Conservation (phyloP, 2,113 vertebrate species). For the Lanius collurio region DNA sequence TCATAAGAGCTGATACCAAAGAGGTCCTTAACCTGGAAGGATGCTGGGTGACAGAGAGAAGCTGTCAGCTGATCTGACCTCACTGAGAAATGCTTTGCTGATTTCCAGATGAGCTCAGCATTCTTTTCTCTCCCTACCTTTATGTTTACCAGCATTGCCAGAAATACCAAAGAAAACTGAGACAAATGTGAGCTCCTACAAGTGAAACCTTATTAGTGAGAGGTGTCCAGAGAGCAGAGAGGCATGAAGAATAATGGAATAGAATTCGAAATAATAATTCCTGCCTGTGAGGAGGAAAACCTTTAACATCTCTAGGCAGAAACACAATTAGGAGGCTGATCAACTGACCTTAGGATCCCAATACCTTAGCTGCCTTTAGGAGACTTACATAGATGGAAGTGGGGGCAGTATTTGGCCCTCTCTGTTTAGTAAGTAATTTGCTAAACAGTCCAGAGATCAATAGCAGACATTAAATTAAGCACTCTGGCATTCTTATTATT, state of each 20-base stretch:
- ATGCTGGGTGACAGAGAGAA: background rate
- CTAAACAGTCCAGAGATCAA: conserved; percentile 39
- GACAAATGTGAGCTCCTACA: background rate
- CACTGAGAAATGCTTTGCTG: background rate
- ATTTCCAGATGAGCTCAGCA: background rate
- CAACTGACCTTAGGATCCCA: background rate
- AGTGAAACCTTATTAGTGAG: background rate
- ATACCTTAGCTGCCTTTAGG: background rate
- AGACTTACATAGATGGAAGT: background rate
- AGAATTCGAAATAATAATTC: background rate
- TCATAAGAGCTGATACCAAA: conserved; percentile 35
- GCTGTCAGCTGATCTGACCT: background rate
- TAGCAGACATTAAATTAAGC: conserved; percentile 52
- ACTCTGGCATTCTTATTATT: conserved; percentile 63
- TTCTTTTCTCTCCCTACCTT: background rate
- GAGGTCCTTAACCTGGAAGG: background rate
- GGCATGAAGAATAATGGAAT: background rate
- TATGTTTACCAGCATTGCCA: background rate
- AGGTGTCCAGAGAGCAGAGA: background rate
- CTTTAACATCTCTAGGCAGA: background rate
- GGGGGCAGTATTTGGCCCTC: background rate
- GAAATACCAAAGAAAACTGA: background rate
- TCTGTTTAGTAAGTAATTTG: background rate
- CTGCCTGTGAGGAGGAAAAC: background rate
- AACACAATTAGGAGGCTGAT: background rate